phyloP scores from a whole-genome alignment of 2,113 vertebrate genomes.

The Silurus glanis region DNA sequence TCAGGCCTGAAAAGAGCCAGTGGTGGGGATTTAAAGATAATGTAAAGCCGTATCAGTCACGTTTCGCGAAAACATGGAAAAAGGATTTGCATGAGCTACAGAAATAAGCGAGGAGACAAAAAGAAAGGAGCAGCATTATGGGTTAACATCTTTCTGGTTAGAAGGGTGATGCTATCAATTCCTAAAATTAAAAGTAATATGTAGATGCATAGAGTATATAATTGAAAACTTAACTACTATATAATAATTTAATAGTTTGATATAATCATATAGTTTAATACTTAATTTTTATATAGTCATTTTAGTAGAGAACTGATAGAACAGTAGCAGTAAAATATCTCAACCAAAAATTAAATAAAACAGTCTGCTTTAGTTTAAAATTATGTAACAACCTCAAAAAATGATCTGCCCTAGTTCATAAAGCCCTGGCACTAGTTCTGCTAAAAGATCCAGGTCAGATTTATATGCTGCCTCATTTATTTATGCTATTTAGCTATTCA shows the following conservation, averaged over 20 bases:
- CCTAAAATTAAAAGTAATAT: neutral
- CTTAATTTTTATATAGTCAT: neutral
- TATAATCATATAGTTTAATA: neutral
- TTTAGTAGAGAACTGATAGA: neutral
- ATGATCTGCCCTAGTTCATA: neutral
- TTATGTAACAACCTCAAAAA: neutral
- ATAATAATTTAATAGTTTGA: neutral
- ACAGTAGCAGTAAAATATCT: neutral
- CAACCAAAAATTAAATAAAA: neutral
- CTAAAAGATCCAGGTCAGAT: neutral
- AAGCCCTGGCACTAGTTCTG: neutral
- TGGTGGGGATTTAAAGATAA: constrained; percentile 25
- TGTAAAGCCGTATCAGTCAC: constrained; percentile 10
- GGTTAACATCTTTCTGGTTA: constrained; percentile 19
- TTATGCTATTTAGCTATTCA: neutral
- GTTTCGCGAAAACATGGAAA: neutral
- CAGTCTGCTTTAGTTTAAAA: neutral
- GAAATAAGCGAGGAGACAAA: constrained; percentile 3
- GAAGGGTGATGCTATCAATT: neutral
- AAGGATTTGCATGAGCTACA: constrained; percentile 17
- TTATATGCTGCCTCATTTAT: neutral
- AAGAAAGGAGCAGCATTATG: neutral
- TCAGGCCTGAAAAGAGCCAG: constrained; percentile 15
- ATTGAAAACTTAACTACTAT: neutral
- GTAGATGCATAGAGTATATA: neutral